Evolutionary conservation across 2,113 vertebrate genomes (phyloP).

Genomic region (Gorilla gorilla): DNA sequence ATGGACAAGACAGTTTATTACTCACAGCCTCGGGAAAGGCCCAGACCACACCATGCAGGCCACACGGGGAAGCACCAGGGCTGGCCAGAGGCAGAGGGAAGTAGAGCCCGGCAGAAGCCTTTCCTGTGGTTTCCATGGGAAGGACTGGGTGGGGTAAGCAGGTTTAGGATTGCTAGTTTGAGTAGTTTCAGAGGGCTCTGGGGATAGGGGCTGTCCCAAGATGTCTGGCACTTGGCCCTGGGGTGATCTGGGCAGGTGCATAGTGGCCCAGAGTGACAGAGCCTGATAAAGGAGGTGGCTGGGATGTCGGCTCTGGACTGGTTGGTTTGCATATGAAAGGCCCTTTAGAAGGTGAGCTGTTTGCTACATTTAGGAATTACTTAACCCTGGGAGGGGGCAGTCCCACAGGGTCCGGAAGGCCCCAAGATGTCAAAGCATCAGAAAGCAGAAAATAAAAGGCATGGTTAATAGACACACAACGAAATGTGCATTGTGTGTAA

Average conservation of each 20-base stretch:
- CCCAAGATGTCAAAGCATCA: not conserved
- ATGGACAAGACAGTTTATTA: no score
- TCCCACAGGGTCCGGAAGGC: not conserved
- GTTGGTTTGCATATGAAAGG: not conserved
- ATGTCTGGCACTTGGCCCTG: not conserved
- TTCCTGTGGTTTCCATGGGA: not conserved
- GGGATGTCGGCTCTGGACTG: no score
- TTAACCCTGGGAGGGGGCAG: not conserved
- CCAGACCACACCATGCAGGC: fast-evolving
- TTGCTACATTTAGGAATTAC: not conserved
- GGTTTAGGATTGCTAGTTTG: no score
- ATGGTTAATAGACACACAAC: no score
- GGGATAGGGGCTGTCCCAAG: not conserved
- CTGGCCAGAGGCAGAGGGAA: not conserved
- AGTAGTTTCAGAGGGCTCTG: not conserved
- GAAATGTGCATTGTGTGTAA: not conserved
- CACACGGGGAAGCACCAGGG: fast-evolving
- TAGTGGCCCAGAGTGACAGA: not conserved
- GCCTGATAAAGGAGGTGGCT: not conserved
- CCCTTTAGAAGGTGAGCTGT: not conserved
- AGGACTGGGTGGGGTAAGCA: no score
- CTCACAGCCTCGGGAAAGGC: not conserved
- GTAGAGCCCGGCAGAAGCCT: fast-evolving
- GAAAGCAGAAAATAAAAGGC: not conserved
- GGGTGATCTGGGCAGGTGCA: not conserved